These are phyloP conservation scores for Asteroscopus sphinx DNA, from an alignment of 2,888 invertebrate species.

Conservation along the genomic window DNA sequence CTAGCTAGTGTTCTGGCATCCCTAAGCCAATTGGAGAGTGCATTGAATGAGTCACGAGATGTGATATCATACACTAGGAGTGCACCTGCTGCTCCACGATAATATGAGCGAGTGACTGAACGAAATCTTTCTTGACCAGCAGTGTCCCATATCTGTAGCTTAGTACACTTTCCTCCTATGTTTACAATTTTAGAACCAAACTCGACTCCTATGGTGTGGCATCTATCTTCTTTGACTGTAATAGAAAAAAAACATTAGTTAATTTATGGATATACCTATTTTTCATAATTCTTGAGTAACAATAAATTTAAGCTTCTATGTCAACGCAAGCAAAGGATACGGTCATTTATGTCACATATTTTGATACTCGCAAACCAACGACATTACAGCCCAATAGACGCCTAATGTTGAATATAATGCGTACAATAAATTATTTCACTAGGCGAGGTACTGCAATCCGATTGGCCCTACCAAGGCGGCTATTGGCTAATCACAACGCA, in stretches of 20 bases:
- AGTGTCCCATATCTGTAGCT: slow-evolving; percentile 96
- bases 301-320: too few species aligned
- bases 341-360: too few species aligned
- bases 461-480: too few species aligned
- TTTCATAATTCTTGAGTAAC: too few species aligned
- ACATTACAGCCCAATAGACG: too few species aligned
- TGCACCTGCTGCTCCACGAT: slow-evolving; percentile 97
- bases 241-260: slow-evolving; percentile 35
- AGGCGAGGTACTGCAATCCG: too few species aligned
- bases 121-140: slow-evolving; percentile 99
- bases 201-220: slow-evolving; percentile 96
- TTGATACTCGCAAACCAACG: too few species aligned
- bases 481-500: too few species aligned
- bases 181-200: slow-evolving; percentile 96
- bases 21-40: slow-evolving; percentile 95
- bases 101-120: slow-evolving; percentile 96
- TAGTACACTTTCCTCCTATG: slow-evolving; percentile 95
- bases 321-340: too few species aligned
- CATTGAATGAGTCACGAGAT: slow-evolving; percentile 97
- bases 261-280: too few species aligned
- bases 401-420: too few species aligned
- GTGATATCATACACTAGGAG: slow-evolving; percentile 97
- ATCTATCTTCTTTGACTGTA: slow-evolving; percentile 95
- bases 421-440: too few species aligned
- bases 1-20: slow-evolving; percentile 95